Base-by-base conservation (phyloP, 2,113 vertebrate genomes). In the Callipepla californica region DNA sequence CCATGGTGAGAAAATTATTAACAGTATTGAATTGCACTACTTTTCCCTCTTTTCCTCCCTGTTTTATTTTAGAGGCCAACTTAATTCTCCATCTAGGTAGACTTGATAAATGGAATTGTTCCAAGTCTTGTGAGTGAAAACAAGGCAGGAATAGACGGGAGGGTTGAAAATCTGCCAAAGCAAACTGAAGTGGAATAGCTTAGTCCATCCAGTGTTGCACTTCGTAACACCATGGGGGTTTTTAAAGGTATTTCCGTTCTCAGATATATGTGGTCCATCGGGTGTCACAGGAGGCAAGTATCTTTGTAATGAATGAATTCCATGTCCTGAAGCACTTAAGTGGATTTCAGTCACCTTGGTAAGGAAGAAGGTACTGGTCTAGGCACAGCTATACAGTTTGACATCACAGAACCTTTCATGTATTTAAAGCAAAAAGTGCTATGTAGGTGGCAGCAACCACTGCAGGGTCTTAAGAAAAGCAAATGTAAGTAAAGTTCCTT, bases 41-140 rank as follows among this genome's bases (percentile, higher is more conserved):
- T 84, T 85, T 68, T 65, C 32, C 30, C 30, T 62, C 40, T 61
- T 55, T 93, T 89, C 51, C 53, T 95, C 57, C 80, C 19, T 66
- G 6, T 83, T 76, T 42, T 58, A 61, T 86, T 94, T 83, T 53
- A 87, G 76, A 92, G 66, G 63, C 67, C 72, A 88, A 40, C 34
- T 82, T 94, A 93, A 75, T 85, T 72, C 34, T 91, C 2, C 57
- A 40, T 51, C 20, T 61, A 93, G 51, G 81, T 62, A 73, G 87
- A 88, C 85, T 73, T 57, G 85, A 91, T 83, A 62, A 68, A 87
- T 94, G 87, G 81, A 92, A 65, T 93, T 78, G 23, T 85, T 95
- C 89, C 94, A 95, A 96, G 61, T 77, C 51, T 34, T 88, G 62
- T 74, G 34, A 80, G 57, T 94, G 79, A 85, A 65, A 80, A 74